phyloP scores from a whole-genome alignment of 2,888 invertebrate species.

The Bellardia pandia region DNA sequence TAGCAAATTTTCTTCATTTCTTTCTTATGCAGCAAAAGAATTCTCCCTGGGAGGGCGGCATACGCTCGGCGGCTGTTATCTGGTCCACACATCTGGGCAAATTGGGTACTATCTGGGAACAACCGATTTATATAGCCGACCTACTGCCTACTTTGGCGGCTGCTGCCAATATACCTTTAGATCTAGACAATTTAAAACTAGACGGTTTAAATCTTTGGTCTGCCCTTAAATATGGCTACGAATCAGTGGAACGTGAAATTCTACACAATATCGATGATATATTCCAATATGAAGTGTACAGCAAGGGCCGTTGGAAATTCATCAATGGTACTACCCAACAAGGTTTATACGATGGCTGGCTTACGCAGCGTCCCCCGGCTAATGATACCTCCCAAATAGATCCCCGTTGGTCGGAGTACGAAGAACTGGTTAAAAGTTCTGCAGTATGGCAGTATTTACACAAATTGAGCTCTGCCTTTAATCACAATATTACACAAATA shows the following conservation, averaged over 20 bases:
- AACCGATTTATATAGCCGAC: constrained; percentile 92
- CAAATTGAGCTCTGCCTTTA: constrained; percentile 32
- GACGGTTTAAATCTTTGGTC: constrained; percentile 90
- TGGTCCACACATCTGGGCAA: constrained; percentile 87
- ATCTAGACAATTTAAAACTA: constrained; percentile 81
- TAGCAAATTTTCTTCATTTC: not conserved
- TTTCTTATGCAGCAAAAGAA: constrained; percentile 87
- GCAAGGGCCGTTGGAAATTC: constrained; percentile 80
- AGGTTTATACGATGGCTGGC: constrained; percentile 78
- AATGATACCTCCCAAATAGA: constrained; percentile 71
- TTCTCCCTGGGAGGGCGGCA: constrained; percentile 93
- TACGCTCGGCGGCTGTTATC: constrained; percentile 90
- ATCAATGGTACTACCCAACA: constrained; percentile 80
- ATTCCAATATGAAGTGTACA: constrained; percentile 80
- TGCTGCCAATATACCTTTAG: constrained; percentile 78
- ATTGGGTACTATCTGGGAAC: constrained; percentile 86
- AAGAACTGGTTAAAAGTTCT: constrained; percentile 75
- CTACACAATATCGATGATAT: constrained; percentile 90
- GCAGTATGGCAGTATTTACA: constrained; percentile 77
- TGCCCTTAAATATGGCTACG: constrained; percentile 85
- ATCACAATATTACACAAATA: constrained; percentile 82
- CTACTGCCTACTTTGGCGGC: constrained; percentile 90
- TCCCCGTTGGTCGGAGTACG: constrained; percentile 76
- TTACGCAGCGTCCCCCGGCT: constrained; percentile 67
- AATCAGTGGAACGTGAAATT: constrained; percentile 86